Conservation (phyloP, 2,113 vertebrate genomes). For the Porphyrio hochstetteri region DNA sequence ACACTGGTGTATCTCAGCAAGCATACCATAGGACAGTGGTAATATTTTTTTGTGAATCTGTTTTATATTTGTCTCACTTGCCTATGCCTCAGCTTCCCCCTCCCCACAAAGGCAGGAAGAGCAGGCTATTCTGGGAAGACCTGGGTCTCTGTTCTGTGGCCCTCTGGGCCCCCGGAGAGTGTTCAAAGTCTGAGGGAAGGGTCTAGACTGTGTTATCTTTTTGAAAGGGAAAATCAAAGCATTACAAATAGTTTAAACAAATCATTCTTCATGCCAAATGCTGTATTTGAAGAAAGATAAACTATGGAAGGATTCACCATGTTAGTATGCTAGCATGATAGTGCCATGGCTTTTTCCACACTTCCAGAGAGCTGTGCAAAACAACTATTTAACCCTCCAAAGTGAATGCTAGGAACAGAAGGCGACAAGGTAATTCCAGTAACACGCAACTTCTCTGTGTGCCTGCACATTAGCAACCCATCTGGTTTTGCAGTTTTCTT, state of each 20-base stretch:
- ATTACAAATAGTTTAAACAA: not conserved
- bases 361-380: not conserved
- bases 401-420: not conserved
- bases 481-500: not conserved
- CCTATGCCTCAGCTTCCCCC: not conserved
- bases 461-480: not conserved
- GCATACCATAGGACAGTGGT: not conserved
- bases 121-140: not conserved
- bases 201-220: not conserved
- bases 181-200: not conserved
- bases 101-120: not conserved
- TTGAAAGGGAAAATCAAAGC: not conserved
- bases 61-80: not conserved
- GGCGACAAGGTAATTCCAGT: not conserved
- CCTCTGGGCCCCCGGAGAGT: not conserved
- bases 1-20: not conserved
- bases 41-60: not conserved
- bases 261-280: not conserved
- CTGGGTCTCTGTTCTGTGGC: fast-evolving
- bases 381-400: not conserved
- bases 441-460: not conserved
- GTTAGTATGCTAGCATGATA: not conserved
- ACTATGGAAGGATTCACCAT: not conserved
- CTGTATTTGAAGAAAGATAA: not conserved
- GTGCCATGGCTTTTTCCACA: not conserved